phyloP scores from a whole-genome alignment of 2,797 vertebrate species.

The Phrynocephalus forsythii region DNA sequence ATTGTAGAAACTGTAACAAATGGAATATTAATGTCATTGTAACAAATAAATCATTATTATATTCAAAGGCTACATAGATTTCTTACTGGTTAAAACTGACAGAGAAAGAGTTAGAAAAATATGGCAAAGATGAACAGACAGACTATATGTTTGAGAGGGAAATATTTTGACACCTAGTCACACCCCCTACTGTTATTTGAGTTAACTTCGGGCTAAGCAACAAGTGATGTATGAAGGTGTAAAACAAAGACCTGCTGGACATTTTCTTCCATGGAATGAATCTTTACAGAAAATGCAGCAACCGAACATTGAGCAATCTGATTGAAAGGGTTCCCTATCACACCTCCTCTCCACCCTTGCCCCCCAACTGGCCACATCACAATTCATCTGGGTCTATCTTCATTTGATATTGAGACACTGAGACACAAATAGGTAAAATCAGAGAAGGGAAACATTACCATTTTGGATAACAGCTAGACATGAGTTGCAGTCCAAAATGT shows the following conservation, averaged over 20 bases:
- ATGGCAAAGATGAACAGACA: slow-evolving; percentile 1
- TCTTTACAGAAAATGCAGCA: neutral
- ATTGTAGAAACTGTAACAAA: neutral
- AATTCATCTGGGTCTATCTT: no score
- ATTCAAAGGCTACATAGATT: neutral
- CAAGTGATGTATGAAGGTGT: neutral
- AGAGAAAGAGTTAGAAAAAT: neutral
- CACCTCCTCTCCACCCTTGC: neutral
- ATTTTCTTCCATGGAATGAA: neutral
- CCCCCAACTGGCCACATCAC: neutral
- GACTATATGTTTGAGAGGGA: neutral
- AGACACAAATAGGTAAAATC: neutral
- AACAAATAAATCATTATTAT: neutral
- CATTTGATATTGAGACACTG: neutral
- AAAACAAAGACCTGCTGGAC: neutral
- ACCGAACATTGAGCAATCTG: neutral
- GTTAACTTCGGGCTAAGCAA: neutral
- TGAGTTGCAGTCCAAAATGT: no score
- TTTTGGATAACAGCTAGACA: no score
- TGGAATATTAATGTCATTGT: neutral
- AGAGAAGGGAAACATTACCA: no score
- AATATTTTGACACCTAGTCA: neutral
- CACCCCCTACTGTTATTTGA: neutral
- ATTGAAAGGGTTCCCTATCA: neutral
- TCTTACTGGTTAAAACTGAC: neutral